Conservation (phyloP, 2,888 invertebrate species). For the Leptura quadrifasciata region DNA sequence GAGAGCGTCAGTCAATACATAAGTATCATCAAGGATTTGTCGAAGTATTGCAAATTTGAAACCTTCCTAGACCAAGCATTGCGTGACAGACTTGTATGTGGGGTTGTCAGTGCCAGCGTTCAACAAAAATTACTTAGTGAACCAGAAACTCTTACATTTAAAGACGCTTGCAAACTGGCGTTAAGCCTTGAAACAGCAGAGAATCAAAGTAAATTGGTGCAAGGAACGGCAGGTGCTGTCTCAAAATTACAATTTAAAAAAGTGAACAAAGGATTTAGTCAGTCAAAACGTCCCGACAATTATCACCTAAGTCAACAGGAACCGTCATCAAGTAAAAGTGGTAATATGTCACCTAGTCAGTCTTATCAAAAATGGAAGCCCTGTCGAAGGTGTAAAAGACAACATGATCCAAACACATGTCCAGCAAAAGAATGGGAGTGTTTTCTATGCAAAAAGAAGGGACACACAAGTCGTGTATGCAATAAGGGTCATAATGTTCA, state of each 20-base stretch:
- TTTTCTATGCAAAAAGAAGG: constrained; percentile 39
- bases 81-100: neutral
- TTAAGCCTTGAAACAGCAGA: neutral
- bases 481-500: neutral
- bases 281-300: too few species aligned
- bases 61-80: neutral
- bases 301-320: too few species aligned
- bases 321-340: too few species aligned
- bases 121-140: neutral
- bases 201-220: neutral
- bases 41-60: neutral
- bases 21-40: neutral
- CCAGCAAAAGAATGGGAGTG: constrained; percentile 42
- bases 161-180: neutral
- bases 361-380: neutral
- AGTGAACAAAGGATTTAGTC: too few species aligned
- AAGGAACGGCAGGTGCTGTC: neutral
- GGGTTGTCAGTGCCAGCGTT: neutral
- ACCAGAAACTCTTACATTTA: too few species aligned
- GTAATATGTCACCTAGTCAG: too few species aligned
- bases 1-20: neutral
- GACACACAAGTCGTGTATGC: constrained; percentile 36
- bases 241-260: too few species aligned
- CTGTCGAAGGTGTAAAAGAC: constrained; percentile 26
- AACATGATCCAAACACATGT: constrained; percentile 41